Conservation (phyloP, 2,888 invertebrate genomes). For the Tachina fera region DNA sequence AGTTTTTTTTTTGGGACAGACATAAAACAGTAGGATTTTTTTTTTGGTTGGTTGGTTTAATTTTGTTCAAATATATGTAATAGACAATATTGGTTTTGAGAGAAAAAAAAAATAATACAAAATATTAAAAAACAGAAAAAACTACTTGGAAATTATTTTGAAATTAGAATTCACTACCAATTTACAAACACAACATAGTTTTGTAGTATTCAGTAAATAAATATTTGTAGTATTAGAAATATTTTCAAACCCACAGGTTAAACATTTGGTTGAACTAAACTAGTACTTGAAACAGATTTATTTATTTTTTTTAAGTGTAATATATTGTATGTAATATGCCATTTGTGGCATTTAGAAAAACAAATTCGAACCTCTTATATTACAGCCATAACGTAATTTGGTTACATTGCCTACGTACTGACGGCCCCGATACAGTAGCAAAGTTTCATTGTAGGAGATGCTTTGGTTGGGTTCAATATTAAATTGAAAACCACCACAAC, state of each 20-base stretch:
- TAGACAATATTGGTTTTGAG: slow-evolving; percentile 43
- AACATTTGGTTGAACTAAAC: slow-evolving; percentile 66
- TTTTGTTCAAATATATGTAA: slow-evolving; percentile 39
- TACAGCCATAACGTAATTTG: slow-evolving; percentile 78
- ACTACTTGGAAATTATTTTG: slow-evolving; percentile 61
- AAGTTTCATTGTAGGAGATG: slow-evolving; percentile 79
- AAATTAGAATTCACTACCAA: slow-evolving; percentile 66
- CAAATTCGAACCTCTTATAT: slow-evolving; percentile 73
- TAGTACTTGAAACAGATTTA: slow-evolving; percentile 39
- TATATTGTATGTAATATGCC: slow-evolving; percentile 4
- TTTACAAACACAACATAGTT: slow-evolving; percentile 71
- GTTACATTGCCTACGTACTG: slow-evolving; percentile 80
- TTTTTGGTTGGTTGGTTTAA: neutral
- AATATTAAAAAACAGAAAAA: slow-evolving; percentile 28
- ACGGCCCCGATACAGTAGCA: slow-evolving; percentile 77
- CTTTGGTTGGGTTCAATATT: slow-evolving; percentile 79
- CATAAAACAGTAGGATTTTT: slow-evolving; percentile 68
- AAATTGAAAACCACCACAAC: slow-evolving; percentile 79
- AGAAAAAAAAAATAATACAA: slow-evolving; percentile 1
- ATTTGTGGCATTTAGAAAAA: slow-evolving; percentile 36
- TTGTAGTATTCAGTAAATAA: slow-evolving; percentile 55
- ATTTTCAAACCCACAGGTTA: slow-evolving; percentile 63
- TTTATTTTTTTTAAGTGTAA: slow-evolving; percentile 28
- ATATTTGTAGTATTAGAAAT: slow-evolving; percentile 47
- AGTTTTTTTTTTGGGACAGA: slow-evolving; percentile 55